Evolutionary conservation across 2,113 vertebrate species (phyloP), one percentile per base, ranked within the genome.

Genomic region (Tonatia bakeri): DNA sequence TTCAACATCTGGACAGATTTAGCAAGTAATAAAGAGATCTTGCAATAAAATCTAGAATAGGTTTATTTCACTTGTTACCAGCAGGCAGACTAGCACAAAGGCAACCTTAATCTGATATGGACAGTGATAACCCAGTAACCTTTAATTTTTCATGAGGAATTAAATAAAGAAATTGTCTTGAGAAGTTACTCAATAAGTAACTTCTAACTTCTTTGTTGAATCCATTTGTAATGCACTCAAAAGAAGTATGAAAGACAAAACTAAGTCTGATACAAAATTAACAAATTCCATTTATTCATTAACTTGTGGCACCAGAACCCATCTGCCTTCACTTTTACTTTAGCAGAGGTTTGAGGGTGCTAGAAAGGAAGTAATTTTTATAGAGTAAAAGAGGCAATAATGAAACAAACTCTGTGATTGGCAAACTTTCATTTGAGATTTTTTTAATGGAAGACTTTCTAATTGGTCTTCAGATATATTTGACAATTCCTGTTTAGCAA

Each of bases 301-400:
- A 20, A 33, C 24, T 77, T 73, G 22, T 12, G 56, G 22, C 19
- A 40, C 31, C 11, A 1, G 61, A 69, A 91, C 76, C 10, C 24
- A 47, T 84, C 10, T 52, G 31, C 50, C 28, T 85, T 80, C 19
- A 75, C 73, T 91, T 91, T 97, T 38, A 70, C 88, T 91, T 87
- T 7, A 80, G 14, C 1, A 67, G n/a, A 3, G 9, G 31, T 80
- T 79, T 24, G 80, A 50, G 31, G 15, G 16, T 67, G 2, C 43
- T 91, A 52, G 40, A 76, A 64, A 67, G 43, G 16, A 76, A 45
- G 14, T 76, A 33, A 31, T 12, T 59, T 90, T 93, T 83, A 79
- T 28, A 50, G 45, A 79, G 2, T 83, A 86, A 81, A 83, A 24
- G 43, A 75, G 20, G 33, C 36, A 94, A 82, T 47, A 72, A 1